Percentiles rank a stretch among this genome's conserved stretches.
These are phyloP conservation scores for Zenarchopterus dispar DNA, from an alignment of 2,797 vertebrate species.

Conservation along the genomic window DNA sequence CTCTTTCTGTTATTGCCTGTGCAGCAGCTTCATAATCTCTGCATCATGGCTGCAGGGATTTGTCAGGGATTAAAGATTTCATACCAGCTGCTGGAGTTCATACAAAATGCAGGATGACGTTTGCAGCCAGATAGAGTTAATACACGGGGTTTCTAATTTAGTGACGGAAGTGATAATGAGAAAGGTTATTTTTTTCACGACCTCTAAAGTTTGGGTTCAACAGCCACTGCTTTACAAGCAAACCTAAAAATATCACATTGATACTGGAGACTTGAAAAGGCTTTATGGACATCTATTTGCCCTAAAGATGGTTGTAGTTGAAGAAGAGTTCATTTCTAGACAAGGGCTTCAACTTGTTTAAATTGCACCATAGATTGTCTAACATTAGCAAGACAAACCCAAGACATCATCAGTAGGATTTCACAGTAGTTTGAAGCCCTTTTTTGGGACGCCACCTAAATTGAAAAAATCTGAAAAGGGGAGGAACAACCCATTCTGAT, in stretches of 20 bases:
- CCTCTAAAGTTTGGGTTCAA: conserved; percentile 47
- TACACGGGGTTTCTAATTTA: conserved; percentile 39
- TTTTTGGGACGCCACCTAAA: no score
- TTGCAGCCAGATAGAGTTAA: conserved; percentile 22
- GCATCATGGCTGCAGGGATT: conserved; percentile 57
- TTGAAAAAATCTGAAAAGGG: no score
- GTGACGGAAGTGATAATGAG: conserved; percentile 50
- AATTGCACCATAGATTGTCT: no score
- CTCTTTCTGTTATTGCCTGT: conserved; percentile 63
- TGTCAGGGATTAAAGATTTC: conserved; percentile 66
- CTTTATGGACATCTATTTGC: not conserved
- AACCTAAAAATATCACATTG: not conserved
- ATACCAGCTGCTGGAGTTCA: conserved; percentile 59
- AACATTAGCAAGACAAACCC: no score
- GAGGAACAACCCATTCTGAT: no score
- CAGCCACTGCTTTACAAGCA: conserved; percentile 12
- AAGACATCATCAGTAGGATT: no score
- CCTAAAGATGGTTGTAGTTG: not conserved
- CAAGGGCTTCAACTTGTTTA: no score
- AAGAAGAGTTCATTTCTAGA: no score
- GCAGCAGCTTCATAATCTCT: conserved; percentile 51
- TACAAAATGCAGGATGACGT: conserved; percentile 25
- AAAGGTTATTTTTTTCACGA: conserved; percentile 53
- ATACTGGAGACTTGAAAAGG: not conserved
- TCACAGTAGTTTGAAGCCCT: no score